Conservation (phyloP, 2,888 invertebrate species). For the Acrobasis repandana region DNA sequence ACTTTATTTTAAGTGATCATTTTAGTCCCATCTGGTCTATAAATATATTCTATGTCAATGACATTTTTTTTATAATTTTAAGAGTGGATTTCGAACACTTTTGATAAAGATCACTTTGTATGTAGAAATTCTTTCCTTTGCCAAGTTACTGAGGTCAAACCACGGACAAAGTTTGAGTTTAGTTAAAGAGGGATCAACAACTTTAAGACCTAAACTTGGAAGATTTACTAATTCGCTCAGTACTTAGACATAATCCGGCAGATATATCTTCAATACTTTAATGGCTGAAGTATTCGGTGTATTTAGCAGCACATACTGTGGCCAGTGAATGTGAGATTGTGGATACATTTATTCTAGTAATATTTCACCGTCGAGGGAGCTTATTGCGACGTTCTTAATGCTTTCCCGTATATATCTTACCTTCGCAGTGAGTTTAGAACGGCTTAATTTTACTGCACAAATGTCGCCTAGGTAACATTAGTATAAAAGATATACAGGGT, state of each 20-base stretch:
- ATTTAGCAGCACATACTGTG: conserved; percentile 3
- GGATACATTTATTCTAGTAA: conserved; percentile 13
- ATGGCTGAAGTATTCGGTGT: neutral
- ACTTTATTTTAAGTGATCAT: too few species aligned
- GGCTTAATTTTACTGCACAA: conserved; percentile 23
- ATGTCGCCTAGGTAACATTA: conserved; percentile 13
- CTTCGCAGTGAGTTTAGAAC: conserved; percentile 20
- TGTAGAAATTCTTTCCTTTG: neutral
- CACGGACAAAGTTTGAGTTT: neutral
- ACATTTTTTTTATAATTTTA: neutral
- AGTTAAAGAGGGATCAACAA: neutral
- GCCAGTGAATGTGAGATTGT: conserved; percentile 9
- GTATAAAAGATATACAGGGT: neutral
- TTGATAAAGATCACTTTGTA: neutral
- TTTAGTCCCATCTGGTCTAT: too few species aligned
- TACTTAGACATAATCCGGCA: conserved; percentile 1
- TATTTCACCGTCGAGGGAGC: conserved; percentile 18
- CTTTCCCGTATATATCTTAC: conserved; percentile 21
- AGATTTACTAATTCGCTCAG: conserved; percentile 1
- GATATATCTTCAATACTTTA: neutral
- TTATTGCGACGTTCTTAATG: conserved; percentile 22
- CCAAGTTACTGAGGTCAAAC: neutral
- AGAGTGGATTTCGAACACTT: neutral
- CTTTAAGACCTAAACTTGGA: neutral
- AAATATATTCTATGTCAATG: too few species aligned